Base-by-base conservation (phyloP, 2,113 vertebrate species). In the Caranx ignobilis region DNA sequence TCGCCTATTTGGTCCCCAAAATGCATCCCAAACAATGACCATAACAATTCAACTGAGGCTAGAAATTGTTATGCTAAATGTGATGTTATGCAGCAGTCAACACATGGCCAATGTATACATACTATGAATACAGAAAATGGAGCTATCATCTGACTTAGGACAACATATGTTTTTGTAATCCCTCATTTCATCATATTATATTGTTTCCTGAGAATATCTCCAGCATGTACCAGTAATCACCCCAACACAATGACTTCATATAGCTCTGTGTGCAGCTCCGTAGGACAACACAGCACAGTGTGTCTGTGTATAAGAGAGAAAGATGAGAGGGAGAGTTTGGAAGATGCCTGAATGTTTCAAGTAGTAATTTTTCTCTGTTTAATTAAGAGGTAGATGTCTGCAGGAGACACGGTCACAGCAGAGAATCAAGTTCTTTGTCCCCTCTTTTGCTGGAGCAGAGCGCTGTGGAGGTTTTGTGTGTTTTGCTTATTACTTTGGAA, bases 401-500 rank as follows among this genome's bases (percentile, higher is more conserved):
- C 52, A 62, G 39, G 73, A 66, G 62, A 65, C 21, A 83, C 56
- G 75, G 71, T 71, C 66, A 69, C 83, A 76, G 21, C 9, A 62
- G 34, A 84, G 41, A 74, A 74, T 63, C 10, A 41, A 11, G 26
- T 77, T 50, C 31, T 78, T 83, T 47, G 71, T 81, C 71, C 59
- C 78, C 31, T 43, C 47, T 32, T 77, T 83, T 52, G 21, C 54
- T 39, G 61, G 68, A 77, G 50, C 68, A 11, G 18, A 61, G 64
- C 57, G 57, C 45, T 68, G 35, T 59, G 34, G 32, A 69, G 62
- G 10, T 66, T 84, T 64, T 77, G 37, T 75, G 56, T 70, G 45
- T 85, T 79, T 75, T 82, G 59, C 57, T 69, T 84, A 66, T 84
- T 81, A 61, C 65, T 62, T 61, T 34, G 37, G n/a, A 81, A 68